A percentile compares a stretch with the other conserved stretches of the same genome.
Evolutionary conservation across 2,888 invertebrate genomes (phyloP).

Genomic region (Plemyria rubiginata): DNA sequence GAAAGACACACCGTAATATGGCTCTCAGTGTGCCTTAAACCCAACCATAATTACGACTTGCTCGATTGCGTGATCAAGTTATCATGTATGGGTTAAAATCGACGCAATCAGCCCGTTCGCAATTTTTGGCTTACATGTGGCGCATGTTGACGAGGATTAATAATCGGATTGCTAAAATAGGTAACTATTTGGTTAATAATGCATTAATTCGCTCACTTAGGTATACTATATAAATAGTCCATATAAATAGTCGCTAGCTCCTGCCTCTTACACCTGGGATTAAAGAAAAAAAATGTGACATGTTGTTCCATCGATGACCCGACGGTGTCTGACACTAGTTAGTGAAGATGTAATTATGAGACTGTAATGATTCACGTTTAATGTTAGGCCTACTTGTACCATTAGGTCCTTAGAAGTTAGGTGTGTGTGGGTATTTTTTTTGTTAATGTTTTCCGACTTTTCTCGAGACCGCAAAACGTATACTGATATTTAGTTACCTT

Average conservation of each 20-base stretch:
- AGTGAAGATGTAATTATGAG: background rate
- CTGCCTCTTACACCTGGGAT: background rate
- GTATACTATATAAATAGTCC: too few species aligned
- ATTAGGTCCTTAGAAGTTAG: too few species aligned
- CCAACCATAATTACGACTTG: conserved; percentile 19
- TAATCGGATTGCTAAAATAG: background rate
- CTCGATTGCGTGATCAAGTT: conserved; percentile 23
- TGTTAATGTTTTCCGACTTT: too few species aligned
- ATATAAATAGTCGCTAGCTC: background rate
- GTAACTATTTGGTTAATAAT: background rate
- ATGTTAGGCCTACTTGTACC: too few species aligned
- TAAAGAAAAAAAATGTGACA: background rate
- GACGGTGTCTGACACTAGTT: background rate
- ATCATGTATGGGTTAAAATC: conserved; percentile 2
- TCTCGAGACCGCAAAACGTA: too few species aligned
- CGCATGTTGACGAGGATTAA: background rate
- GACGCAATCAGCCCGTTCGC: conserved; percentile 7
- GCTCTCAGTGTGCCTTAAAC: conserved; percentile 21
- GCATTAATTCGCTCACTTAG: background rate
- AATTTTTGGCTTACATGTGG: background rate
- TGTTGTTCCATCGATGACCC: background rate
- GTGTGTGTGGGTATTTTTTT: too few species aligned
- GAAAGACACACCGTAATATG: conserved; percentile 47
- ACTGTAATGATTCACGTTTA: too few species aligned
- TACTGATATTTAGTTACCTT: too few species aligned